Base-by-base conservation (phyloP, 2,113 vertebrate genomes). In the Corythoichthys intestinalis region DNA sequence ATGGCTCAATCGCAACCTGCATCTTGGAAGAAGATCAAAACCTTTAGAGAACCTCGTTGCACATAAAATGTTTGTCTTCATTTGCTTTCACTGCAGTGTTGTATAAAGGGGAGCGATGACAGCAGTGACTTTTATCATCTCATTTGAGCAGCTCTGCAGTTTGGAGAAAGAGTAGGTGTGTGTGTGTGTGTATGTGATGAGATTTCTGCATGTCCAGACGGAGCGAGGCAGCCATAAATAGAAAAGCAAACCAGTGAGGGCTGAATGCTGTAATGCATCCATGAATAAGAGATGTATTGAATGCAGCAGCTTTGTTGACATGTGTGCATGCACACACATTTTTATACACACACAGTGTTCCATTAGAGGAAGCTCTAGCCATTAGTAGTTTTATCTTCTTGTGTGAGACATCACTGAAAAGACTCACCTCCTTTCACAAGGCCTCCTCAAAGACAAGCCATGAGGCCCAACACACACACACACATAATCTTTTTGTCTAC, bases 301-400 rank as follows among this genome's bases (percentile, higher is more conserved):
- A 86, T 82, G 77, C 80, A 70, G 75, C 76, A 75, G 75, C 76
- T 77, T 76, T 72, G 70, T 78, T 76, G 66, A 61, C 7, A 34
- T 12, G 8, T n/a, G 2, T 34, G 56, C 56, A 13, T 37, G 34
- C 69, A 66, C 58, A 73, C 50, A 58, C 67, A 69, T 65, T 47
- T 67, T 41, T 54, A 66, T 63, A 73, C 44, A 63, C 56, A 49
- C 20, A 41, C 65, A 75, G 67, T 67, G 14, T 81, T 85, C 84
- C 88, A 90, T 88, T 86, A 88, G 80, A 82, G 71, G 69, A 79
- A 67, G 60, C 73, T 47, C 70, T 64, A 65, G 71, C 83, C 83
- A 87, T 84, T 86, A 87, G 81, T 65, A 72, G 74, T 81, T 86
- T 79, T 87, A 86, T 88, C 82, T 84, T 67, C 76, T 82, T 87